Conservation (phyloP, 2,888 invertebrate genomes). For the Lymantria monacha region DNA sequence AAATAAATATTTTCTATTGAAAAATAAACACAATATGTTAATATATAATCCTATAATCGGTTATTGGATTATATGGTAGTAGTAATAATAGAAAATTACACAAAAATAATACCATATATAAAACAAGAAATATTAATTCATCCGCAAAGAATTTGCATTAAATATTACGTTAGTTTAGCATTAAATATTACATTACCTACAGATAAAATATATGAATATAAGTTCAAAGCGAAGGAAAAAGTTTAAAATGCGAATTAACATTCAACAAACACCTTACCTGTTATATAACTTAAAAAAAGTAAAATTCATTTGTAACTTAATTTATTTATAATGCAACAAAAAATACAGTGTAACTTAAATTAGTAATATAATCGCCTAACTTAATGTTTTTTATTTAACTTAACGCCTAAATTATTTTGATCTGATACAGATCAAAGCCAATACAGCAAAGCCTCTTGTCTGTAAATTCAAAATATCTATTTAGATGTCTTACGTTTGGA, state of each 20-base stretch:
- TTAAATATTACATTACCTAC: no score
- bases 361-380: slow-evolving; percentile 10
- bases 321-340: slow-evolving; percentile 38
- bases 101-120: no score
- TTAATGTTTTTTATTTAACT: slow-evolving; percentile 10
- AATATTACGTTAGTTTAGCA: no score
- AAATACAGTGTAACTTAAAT: slow-evolving; percentile 28
- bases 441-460: slow-evolving; percentile 56
- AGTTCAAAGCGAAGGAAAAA: slow-evolving; percentile 7
- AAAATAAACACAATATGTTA: no score
- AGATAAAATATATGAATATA: not conserved
- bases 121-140: no score
- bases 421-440: slow-evolving; percentile 75
- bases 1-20: no score
- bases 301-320: slow-evolving; percentile 31
- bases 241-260: not conserved
- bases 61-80: no score
- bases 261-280: not conserved
- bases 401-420: slow-evolving; percentile 43
- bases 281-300: slow-evolving; percentile 12
- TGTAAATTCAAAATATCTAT: slow-evolving; percentile 34
- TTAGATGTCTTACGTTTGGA: not conserved
- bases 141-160: no score
- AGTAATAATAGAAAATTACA: no score
- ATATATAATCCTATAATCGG: no score